A percentile compares a stretch with the other conserved stretches of the same genome.
Evolutionary conservation across 1,140 invertebrate species (phyloP).

Genomic region (Capitella teleta): DNA sequence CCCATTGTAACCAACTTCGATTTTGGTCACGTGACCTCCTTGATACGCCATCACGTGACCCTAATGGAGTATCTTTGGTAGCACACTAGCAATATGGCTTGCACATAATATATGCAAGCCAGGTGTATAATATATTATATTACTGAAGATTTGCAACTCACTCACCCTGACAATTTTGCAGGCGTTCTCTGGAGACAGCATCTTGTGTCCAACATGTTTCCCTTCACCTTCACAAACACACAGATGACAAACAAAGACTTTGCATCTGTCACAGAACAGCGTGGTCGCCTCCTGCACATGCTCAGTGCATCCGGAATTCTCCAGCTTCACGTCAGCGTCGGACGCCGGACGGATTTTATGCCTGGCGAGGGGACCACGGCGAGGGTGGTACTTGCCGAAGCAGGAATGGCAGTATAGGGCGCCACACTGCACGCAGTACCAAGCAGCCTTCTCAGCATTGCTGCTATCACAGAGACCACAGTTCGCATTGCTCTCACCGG

Average conservation of each 20-base stretch:
- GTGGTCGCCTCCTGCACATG: slow-evolving; percentile 64
- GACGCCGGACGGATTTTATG: neutral
- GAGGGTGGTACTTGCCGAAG: slow-evolving; percentile 50
- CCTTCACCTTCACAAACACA: slow-evolving; percentile 47
- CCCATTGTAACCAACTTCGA: no score
- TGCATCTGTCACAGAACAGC: slow-evolving; percentile 81
- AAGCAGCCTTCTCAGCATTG: slow-evolving; percentile 65
- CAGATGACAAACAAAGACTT: slow-evolving; percentile 69
- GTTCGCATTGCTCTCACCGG: slow-evolving; percentile 46
- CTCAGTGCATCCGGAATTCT: slow-evolving; percentile 58
- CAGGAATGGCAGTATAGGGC: slow-evolving; percentile 84
- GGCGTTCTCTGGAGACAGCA: slow-evolving; percentile 26
- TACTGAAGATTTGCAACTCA: no score
- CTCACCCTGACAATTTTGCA: slow-evolving; percentile 22
- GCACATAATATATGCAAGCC: no score
- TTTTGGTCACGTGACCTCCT: no score
- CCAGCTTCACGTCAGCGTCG: neutral
- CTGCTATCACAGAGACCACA: slow-evolving; percentile 82
- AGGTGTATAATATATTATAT: no score
- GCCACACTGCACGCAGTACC: slow-evolving; percentile 87
- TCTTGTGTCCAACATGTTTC: slow-evolving; percentile 29
- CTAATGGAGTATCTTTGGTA: no score
- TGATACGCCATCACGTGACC: no score
- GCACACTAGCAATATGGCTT: no score
- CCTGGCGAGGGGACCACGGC: neutral